phyloP scores from a whole-genome alignment of 2,797 vertebrate species.

The Hippoglossus hippoglossus region DNA sequence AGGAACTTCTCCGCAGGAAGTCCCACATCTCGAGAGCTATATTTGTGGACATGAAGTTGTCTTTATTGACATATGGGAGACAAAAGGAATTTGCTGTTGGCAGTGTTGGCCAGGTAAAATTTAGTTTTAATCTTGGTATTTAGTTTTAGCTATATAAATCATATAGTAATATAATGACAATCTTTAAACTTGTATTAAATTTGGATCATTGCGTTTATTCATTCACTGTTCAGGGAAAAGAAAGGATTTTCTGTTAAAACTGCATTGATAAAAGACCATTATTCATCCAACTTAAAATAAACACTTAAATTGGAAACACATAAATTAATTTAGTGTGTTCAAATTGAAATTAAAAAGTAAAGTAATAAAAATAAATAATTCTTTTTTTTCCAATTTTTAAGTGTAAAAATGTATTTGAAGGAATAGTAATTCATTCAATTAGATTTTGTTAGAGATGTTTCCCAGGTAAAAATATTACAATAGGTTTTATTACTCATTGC shows the following conservation, averaged over 20 bases:
- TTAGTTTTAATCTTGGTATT: slow-evolving; percentile 16
- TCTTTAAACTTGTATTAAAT: background rate
- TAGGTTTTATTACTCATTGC: slow-evolving; percentile 2
- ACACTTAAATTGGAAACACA: too few species aligned
- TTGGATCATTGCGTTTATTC: slow-evolving; percentile 29
- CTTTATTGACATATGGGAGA: slow-evolving; percentile 2
- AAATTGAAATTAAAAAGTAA: too few species aligned
- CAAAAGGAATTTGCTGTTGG: too few species aligned
- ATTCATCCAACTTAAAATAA: too few species aligned
- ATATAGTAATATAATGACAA: slow-evolving; percentile 11
- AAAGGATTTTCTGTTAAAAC: background rate
- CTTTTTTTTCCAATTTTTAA: too few species aligned
- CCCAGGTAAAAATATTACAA: background rate
- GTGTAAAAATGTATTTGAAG: too few species aligned
- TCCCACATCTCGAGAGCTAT: slow-evolving; percentile 29
- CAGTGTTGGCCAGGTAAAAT: slow-evolving; percentile 1
- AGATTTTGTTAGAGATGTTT: background rate
- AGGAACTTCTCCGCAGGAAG: slow-evolving; percentile 52
- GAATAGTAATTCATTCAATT: too few species aligned
- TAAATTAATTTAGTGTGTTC: too few species aligned
- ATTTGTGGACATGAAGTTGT: slow-evolving; percentile 29
- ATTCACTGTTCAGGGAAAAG: too few species aligned
- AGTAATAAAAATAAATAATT: too few species aligned
- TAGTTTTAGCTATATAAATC: background rate
- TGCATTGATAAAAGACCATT: too few species aligned